Percentiles rank a stretch among this genome's conserved stretches.
Conservation (phyloP, 2,888 invertebrate species). For the Caradrina kadenii region DNA sequence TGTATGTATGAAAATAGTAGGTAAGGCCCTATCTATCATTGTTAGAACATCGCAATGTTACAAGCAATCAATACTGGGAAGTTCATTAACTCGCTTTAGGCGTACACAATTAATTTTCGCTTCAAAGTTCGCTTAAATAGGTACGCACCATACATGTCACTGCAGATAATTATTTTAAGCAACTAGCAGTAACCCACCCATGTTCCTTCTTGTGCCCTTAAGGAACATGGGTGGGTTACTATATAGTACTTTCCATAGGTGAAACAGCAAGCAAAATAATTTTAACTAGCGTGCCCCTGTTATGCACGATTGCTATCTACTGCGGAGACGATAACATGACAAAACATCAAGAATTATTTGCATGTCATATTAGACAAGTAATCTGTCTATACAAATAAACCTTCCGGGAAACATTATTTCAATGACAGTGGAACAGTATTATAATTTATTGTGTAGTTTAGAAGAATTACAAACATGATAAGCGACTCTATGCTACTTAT, state of each 20-base stretch:
- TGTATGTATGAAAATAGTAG: neutral
- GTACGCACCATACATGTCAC: slow-evolving; percentile 29
- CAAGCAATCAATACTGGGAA: slow-evolving; percentile 56
- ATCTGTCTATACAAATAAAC: too few species aligned
- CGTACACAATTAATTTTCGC: slow-evolving; percentile 68
- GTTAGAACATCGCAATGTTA: slow-evolving; percentile 20
- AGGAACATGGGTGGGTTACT: too few species aligned
- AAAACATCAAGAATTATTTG: neutral
- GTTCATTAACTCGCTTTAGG: slow-evolving; percentile 71
- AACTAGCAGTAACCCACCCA: neutral
- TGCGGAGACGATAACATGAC: neutral
- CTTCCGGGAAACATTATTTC: too few species aligned
- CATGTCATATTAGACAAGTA: too few species aligned
- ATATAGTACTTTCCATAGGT: neutral
- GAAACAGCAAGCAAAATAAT: neutral
- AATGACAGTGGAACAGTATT: too few species aligned
- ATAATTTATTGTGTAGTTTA: too few species aligned
- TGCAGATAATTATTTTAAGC: neutral
- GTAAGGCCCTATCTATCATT: too few species aligned
- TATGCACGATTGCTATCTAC: neutral
- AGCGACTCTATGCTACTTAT: too few species aligned
- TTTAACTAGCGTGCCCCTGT: neutral
- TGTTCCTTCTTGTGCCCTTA: too few species aligned
- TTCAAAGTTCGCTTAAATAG: slow-evolving; percentile 54
- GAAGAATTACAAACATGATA: too few species aligned